Evolutionary conservation across 1,140 invertebrate genomes (phyloP), one percentile per base, ranked within the genome.

Genomic region (Solenopsis fugax): DNA sequence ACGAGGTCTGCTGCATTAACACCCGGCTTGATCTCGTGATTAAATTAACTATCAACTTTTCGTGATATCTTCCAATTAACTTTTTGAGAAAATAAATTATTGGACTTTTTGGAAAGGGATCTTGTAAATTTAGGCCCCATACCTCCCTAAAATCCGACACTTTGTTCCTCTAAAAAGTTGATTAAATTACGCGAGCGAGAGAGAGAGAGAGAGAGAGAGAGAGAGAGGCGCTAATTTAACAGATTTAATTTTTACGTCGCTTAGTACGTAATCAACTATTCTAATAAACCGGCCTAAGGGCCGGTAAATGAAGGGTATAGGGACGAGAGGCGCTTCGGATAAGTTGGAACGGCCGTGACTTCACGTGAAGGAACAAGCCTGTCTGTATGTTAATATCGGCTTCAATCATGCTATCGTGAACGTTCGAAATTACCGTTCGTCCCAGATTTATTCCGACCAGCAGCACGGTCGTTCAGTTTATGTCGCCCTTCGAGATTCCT

Each of bases 371-470:
- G 41, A 58, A 72, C 80, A 82, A 48, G 65, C 37, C 54, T 69
- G 67, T 82, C 52, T 60, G 80, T 82, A 82, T 82, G 80, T 72
- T 82, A 82, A 82, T 82, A 72, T 82, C 67, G 80, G 41, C 67
- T 82, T 82, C 73, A 82, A 82, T 82, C 67, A 82, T 24, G 24
- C 41, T 82, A 82, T 73, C 80, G 80, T 16, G 80, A 82, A 41
- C 54, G 41, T 82, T n/a, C n/a, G n/a, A 82, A 82, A 82, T 82
- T 82, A 82, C 65, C 52, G 52, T 82, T 82, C 52, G 54, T 73
- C 54, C 80, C 24, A 52, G 80, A 82, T 82, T 82, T 72, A 82
- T 82, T 82, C 80, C 54, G 54, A 73, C 41, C 29, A 69, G 65
- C 52, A 45, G 76, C 65, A n/a, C 78, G 65, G 13, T 58, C 78